A percentile compares a stretch with the other conserved stretches of the same genome.
phyloP scores from a whole-genome alignment of 2,888 invertebrate species.

The Malacosoma neustria region DNA sequence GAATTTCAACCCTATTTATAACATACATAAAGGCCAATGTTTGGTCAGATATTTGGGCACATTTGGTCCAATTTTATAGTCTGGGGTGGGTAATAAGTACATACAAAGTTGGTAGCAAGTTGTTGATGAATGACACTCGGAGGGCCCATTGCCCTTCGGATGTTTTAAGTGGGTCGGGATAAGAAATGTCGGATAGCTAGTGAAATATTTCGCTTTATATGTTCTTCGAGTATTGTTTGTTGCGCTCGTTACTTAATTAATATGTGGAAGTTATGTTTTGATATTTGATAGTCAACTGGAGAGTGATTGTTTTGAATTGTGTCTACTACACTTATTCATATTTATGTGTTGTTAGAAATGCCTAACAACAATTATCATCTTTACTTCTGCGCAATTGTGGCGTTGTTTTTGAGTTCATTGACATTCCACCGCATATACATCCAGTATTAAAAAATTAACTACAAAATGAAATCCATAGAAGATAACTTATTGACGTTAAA shows the following conservation, averaged over 20 bases:
- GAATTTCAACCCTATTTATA: constrained; percentile 21
- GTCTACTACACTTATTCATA: too few relatives aligned
- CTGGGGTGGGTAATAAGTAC: constrained; percentile 51
- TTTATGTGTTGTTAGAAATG: neutral
- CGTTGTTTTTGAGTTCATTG: too few relatives aligned
- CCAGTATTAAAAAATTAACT: too few relatives aligned
- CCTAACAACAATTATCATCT: too few relatives aligned
- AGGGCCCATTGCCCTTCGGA: constrained; percentile 74
- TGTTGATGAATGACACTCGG: constrained; percentile 73
- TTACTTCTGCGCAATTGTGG: too few relatives aligned
- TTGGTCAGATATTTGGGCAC: constrained; percentile 20
- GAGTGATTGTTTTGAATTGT: constrained; percentile 21
- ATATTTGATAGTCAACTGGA: constrained; percentile 24
- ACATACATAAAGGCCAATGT: constrained; percentile 19
- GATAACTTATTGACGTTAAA: too few relatives aligned
- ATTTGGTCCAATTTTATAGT: constrained; percentile 69
- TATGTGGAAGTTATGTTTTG: constrained; percentile 29
- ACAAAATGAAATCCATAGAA: too few relatives aligned
- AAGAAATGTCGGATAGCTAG: constrained; percentile 68
- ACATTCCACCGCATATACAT: too few relatives aligned
- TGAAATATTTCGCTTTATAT: constrained; percentile 55
- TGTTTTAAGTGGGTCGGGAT: constrained; percentile 70
- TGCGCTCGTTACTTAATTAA: constrained; percentile 39
- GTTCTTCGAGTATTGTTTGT: constrained; percentile 27
- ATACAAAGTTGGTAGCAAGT: constrained; percentile 61